A percentile compares a stretch with the other conserved stretches of the same genome.
Conservation (phyloP, 2,797 vertebrate species). For the Natrix natrix region DNA sequence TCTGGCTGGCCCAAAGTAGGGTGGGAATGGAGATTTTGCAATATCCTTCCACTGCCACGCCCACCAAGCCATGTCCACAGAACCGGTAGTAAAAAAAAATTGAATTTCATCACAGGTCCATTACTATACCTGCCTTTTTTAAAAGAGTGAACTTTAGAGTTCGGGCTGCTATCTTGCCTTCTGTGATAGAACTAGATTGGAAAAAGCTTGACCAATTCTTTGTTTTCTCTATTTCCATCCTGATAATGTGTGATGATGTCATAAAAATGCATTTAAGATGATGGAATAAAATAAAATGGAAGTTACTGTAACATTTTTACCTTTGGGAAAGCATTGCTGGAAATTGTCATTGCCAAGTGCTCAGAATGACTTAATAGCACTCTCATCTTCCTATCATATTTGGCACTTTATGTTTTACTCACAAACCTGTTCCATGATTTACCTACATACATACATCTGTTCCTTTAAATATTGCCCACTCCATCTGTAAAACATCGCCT, state of each 20-base stretch:
- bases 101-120: neutral
- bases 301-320: neutral
- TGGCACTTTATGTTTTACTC: neutral
- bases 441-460: neutral
- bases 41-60: too few species aligned
- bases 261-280: neutral
- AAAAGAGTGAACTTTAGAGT: neutral
- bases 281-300: neutral
- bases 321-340: neutral
- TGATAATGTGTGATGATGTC: neutral
- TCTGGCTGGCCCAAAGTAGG: too few species aligned
- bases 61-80: too few species aligned
- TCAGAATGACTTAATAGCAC: neutral
- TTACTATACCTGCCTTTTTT: fast-evolving
- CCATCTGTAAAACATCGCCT: neutral
- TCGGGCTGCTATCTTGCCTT: neutral
- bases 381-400: neutral
- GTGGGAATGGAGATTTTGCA: too few species aligned
- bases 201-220: neutral
- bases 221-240: neutral
- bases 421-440: neutral
- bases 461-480: neutral
- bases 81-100: too few species aligned
- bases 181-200: neutral
- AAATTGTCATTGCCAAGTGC: neutral